A percentile compares a stretch with the other conserved stretches of the same genome.
These are phyloP conservation scores for Paracyclopina nana DNA, from an alignment of 1,140 invertebrate species.

Conservation along the genomic window DNA sequence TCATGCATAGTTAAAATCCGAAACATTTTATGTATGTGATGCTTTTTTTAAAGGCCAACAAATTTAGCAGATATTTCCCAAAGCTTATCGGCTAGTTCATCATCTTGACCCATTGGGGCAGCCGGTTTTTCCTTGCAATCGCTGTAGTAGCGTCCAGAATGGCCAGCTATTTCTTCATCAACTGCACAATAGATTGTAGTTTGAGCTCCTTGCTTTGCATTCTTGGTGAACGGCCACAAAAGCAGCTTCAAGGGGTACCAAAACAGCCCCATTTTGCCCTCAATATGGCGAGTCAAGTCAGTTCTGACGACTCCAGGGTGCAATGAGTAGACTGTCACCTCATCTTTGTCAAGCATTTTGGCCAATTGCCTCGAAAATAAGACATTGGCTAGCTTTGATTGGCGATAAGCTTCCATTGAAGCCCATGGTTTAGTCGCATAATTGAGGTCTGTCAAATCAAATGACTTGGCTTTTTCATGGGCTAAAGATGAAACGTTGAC, in stretches of 20 bases:
- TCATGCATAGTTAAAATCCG: no score
- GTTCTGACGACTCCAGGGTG: conserved; percentile 38
- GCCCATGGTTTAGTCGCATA: conserved; percentile 26
- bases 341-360: conserved; percentile 30
- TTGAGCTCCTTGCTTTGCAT: neutral
- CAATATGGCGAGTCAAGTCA: conserved; percentile 46
- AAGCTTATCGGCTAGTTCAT: conserved; percentile 39
- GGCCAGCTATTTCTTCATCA: neutral
- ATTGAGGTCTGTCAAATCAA: conserved; percentile 8
- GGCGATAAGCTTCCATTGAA: conserved; percentile 31
- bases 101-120: conserved; percentile 35
- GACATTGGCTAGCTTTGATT: conserved; percentile 53
- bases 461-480: conserved; percentile 38
- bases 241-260: no score
- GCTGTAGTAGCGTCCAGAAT: conserved; percentile 27
- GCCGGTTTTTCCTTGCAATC: conserved; percentile 36
- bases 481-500: conserved; percentile 65
- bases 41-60: conserved; percentile 38
- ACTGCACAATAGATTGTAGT: neutral
- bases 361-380: conserved; percentile 45
- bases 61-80: conserved; percentile 62
- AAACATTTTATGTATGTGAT: no score
- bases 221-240: neutral
- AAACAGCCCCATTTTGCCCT: conserved; percentile 23
- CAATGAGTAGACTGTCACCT: conserved; percentile 27